Conservation (phyloP, 2,888 invertebrate species). For the Campoplex nolae region DNA sequence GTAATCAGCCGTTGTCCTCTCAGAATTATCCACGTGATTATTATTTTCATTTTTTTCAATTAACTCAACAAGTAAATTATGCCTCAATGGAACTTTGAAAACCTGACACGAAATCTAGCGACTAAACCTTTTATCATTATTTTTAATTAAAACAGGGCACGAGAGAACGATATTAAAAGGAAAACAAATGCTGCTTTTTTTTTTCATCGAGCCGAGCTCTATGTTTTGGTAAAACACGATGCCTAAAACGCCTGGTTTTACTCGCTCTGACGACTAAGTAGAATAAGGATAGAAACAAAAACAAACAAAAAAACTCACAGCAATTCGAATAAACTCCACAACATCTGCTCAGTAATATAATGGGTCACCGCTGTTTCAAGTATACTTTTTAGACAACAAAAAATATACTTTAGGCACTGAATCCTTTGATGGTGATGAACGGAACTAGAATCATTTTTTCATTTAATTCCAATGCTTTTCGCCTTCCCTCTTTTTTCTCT, state of each 20-base stretch:
- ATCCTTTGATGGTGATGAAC: conserved; percentile 44
- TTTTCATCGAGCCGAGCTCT: not conserved
- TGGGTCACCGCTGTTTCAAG: not conserved
- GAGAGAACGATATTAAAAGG: not conserved
- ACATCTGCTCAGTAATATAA: not conserved
- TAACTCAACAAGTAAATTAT: not conserved
- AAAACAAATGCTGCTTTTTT: not conserved
- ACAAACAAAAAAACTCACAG: not conserved
- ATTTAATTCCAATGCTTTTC: conserved; percentile 17
- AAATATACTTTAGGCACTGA: conserved; percentile 56
- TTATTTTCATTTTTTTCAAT: not conserved
- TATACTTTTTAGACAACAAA: conserved; percentile 1
- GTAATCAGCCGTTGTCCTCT: not conserved
- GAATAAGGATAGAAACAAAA: not conserved
- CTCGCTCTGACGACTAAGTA: not conserved
- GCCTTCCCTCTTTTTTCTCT: not conserved
- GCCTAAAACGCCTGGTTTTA: not conserved
- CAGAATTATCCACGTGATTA: not conserved
- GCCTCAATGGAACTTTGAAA: not conserved
- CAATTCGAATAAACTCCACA: not conserved
- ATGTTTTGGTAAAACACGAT: not conserved
- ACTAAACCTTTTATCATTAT: not conserved
- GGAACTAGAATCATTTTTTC: conserved; percentile 18
- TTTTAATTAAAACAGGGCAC: not conserved
- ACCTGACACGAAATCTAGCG: not conserved